Percentiles rank a stretch among this genome's conserved stretches.
These are phyloP conservation scores for Buathra laborator DNA, from an alignment of 2,888 invertebrate species.

Conservation along the genomic window DNA sequence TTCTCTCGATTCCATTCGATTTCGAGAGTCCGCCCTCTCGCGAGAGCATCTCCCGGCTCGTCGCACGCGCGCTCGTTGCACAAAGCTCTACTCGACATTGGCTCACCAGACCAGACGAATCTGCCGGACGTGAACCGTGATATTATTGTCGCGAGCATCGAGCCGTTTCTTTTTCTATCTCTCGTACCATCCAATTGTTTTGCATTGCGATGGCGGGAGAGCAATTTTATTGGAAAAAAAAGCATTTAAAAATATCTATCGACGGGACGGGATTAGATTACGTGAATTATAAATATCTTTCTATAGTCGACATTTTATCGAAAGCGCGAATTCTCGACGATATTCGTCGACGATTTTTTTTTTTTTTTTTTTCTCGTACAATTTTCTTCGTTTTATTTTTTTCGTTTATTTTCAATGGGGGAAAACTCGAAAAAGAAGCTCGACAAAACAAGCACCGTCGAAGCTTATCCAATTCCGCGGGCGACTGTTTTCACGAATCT, in stretches of 20 bases:
- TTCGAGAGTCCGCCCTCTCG: conserved; percentile 18
- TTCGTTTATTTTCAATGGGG: background rate
- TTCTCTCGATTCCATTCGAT: conserved; percentile 56
- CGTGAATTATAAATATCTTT: background rate
- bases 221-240: background rate
- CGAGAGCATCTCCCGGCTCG: conserved; percentile 59
- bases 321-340: background rate
- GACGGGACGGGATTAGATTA: background rate
- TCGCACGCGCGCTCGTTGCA: conserved; percentile 53
- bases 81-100: conserved; percentile 39
- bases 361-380: background rate
- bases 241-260: conserved; percentile 1
- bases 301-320: background rate
- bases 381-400: background rate
- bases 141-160: conserved; percentile 69
- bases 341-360: background rate
- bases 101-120: conserved; percentile 57
- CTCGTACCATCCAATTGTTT: conserved; percentile 4
- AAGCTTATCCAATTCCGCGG: conserved; percentile 79
- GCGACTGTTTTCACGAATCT: conserved; percentile 78
- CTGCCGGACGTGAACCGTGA: conserved; percentile 70
- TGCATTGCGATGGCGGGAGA: background rate
- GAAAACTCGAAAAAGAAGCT: conserved; percentile 45
- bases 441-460: conserved; percentile 76
- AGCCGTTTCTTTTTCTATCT: conserved; percentile 40